These are phyloP conservation scores for Bombus terrestris DNA, from an alignment of 1,140 invertebrate genomes.

Conservation along the genomic window DNA sequence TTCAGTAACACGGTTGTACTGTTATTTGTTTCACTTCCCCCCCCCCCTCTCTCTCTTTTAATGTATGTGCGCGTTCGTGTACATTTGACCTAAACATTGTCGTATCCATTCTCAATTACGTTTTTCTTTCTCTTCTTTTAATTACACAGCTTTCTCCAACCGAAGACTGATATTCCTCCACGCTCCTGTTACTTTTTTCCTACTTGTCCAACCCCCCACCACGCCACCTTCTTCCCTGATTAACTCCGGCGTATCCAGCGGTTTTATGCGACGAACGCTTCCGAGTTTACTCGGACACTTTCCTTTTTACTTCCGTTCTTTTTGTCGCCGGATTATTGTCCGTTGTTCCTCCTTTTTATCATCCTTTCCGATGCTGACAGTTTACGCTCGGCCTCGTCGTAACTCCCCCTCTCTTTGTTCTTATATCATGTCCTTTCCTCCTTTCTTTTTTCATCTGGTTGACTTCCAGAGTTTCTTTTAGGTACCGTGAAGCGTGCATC, in stretches of 20 bases:
- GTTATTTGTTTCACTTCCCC: not conserved
- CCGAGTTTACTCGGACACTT: conserved; percentile 17
- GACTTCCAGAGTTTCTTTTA: not conserved
- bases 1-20: not conserved
- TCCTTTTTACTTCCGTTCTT: not conserved
- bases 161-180: not conserved
- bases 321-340: conserved; percentile 25
- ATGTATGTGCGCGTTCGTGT: not conserved
- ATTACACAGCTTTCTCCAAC: not conserved
- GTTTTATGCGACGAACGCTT: conserved; percentile 6
- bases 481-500: not conserved
- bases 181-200: not conserved
- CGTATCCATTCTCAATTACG: not conserved
- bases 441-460: not conserved
- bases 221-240: not conserved
- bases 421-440: not conserved
- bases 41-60: not conserved
- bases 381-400: conserved; percentile 35
- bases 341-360: not conserved
- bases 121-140: not conserved
- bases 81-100: not conserved
- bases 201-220: not conserved
- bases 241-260: conserved; percentile 2
- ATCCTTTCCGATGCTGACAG: conserved; percentile 1
- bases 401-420: not conserved